A percentile compares a stretch with the other conserved stretches of the same genome.
Conservation (phyloP, 2,797 vertebrate genomes). For the Petrocephalus schoutedeni region DNA sequence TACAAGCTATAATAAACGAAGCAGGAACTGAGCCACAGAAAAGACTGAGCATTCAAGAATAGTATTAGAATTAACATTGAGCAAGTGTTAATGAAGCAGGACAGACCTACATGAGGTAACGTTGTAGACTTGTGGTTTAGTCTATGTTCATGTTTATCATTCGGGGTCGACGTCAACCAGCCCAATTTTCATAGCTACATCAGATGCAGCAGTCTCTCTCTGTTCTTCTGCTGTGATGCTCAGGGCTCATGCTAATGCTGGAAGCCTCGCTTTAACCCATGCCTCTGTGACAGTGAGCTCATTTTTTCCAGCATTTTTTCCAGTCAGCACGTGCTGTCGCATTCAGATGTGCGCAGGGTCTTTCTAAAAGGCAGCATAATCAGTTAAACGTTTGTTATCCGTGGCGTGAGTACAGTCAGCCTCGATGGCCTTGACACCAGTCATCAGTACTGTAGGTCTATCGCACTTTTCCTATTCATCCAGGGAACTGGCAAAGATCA, state of each 20-base stretch:
- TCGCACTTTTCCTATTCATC: not conserved
- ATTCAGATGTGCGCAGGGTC: not conserved
- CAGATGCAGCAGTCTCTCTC: not conserved
- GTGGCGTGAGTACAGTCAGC: not conserved
- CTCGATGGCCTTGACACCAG: not conserved
- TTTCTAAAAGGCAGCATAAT: not conserved
- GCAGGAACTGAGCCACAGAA: not conserved
- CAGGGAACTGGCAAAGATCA: not conserved
- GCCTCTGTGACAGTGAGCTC: not conserved
- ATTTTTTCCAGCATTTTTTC: not conserved
- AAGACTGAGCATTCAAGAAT: conserved; percentile 11
- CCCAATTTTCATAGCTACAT: not conserved
- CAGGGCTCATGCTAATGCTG: not conserved
- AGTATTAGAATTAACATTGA: conserved; percentile 12
- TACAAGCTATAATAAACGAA: not conserved
- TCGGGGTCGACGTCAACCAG: too few species aligned
- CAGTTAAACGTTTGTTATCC: not conserved
- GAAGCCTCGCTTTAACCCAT: not conserved
- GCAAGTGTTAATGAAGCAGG: not conserved
- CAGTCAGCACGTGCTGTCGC: not conserved
- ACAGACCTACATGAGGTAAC: not conserved
- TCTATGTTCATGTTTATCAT: not conserved
- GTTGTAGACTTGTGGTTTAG: not conserved
- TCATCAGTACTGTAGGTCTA: not conserved
- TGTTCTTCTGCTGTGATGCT: not conserved